phyloP scores from a whole-genome alignment of 1,140 invertebrate genomes.

The Tetramorium simillimum region DNA sequence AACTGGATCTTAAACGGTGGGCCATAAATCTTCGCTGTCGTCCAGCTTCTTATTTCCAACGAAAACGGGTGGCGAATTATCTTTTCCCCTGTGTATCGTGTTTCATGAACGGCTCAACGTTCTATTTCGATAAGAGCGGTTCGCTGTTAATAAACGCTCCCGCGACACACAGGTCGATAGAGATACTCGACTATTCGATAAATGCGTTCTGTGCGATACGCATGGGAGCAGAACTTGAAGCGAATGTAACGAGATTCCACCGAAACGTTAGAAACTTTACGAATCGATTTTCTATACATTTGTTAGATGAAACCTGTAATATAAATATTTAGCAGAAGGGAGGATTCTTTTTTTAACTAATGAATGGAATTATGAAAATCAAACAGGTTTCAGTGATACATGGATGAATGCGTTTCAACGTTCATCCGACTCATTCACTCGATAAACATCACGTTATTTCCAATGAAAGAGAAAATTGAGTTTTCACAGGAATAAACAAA shows the following conservation, averaged over 20 bases:
- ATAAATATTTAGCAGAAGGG: neutral
- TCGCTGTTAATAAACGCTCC: constrained; percentile 72
- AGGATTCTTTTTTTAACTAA: constrained; percentile 9
- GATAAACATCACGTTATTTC: constrained; percentile 46
- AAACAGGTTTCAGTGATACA: constrained; percentile 29
- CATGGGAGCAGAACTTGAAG: constrained; percentile 59
- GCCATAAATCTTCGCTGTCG: constrained; percentile 66
- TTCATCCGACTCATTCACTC: constrained; percentile 24
- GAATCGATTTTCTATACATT: neutral
- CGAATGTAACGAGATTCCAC: constrained; percentile 33
- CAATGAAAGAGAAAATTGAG: constrained; percentile 43
- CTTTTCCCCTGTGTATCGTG: constrained; percentile 52
- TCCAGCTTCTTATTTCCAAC: constrained; percentile 37
- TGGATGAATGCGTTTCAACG: constrained; percentile 18
- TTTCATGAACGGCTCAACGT: constrained; percentile 59
- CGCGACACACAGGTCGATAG: constrained; percentile 38
- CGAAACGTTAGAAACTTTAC: constrained; percentile 40
- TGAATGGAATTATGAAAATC: constrained; percentile 26
- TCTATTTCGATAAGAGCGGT: constrained; percentile 70
- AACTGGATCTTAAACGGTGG: constrained; percentile 56
- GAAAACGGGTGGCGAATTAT: constrained; percentile 66
- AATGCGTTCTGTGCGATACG: constrained; percentile 28
- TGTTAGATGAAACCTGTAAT: neutral
- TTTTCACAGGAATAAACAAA: constrained; percentile 36
- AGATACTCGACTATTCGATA: constrained; percentile 56